Evolutionary conservation across 1,140 invertebrate species (phyloP), one percentile per base, ranked within the genome.

Genomic region (Coenobita brevimanus): DNA sequence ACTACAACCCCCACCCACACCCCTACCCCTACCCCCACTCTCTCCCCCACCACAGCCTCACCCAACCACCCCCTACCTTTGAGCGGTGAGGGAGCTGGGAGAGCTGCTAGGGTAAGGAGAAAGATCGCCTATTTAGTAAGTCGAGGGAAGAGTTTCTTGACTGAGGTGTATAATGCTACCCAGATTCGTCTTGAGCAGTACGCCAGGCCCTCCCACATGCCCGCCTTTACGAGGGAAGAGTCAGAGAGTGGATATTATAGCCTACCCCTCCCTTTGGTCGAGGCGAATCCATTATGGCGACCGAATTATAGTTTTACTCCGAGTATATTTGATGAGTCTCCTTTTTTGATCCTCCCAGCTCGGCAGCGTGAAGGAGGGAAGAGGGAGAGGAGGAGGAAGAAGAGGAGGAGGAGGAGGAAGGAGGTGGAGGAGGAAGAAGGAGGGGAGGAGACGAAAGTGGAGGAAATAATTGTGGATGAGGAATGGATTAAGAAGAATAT

Each of bases 401-500:
- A 8, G 69, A 15, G 36, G 36, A 62, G 30, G 33, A 60, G 4
- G 54, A 27, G 50, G 46, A 24, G 2, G 57, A 21, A 50, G 43
- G 67, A 21, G 8, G 82, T 8, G 1, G 38, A 57, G 17, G 50
- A 1, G 0, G 67, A n/a, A 1, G 10, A 36, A 13, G 21, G 33
- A 10, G 33, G 50, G 17, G 82, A 71, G 1, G 24, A 6, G 8
- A 69, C 6, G 17, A 27, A 24, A 2, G 30, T 10, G 41, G 46
- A 41, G 76, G 24, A 33, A 2, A 30, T 69, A 3, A 54, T 15
- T 17, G 64, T 87, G 62, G 78, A 87, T 46, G 84, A 87, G 41
- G 76, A 87, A 30, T 87, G 84, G 84, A 87, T 87, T 64, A 87
- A 87, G 41, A 87, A 87, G 64, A 87, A 87, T 64, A 87, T 87